Conservation (phyloP, 2,888 invertebrate genomes). For the Corbicula japonica region DNA sequence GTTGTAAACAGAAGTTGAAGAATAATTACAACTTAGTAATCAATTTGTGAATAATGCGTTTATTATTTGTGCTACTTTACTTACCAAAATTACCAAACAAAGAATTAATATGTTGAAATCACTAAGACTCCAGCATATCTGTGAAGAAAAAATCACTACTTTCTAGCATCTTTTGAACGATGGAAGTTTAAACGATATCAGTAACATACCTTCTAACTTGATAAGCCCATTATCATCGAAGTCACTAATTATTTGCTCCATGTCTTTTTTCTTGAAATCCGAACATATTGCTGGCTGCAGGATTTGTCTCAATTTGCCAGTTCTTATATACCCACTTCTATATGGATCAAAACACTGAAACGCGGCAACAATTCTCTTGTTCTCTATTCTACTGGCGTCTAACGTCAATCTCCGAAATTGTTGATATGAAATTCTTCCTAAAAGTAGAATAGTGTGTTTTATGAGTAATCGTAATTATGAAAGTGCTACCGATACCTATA, state of each 20-base stretch:
- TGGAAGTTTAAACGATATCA: too few relatives aligned
- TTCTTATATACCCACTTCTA: conserved; percentile 7
- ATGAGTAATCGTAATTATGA: too few relatives aligned
- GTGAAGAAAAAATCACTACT: too few relatives aligned
- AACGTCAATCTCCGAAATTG: conserved; percentile 15
- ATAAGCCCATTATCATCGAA: conserved; percentile 7
- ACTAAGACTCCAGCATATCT: too few relatives aligned
- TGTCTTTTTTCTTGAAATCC: conserved; percentile 13
- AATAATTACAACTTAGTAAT: too few relatives aligned
- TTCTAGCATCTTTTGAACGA: too few relatives aligned
- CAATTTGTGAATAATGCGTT: too few relatives aligned
- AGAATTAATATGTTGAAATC: too few relatives aligned
- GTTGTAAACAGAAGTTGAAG: too few relatives aligned
- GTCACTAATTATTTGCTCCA: conserved; percentile 10
- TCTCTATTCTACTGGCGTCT: conserved; percentile 7
- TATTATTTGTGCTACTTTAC: too few relatives aligned
- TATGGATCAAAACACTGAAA: conserved; percentile 28
- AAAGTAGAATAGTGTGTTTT: not conserved
- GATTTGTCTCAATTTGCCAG: conserved; percentile 14
- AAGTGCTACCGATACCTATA: too few relatives aligned
- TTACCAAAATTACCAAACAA: too few relatives aligned
- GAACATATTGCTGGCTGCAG: conserved; percentile 8
- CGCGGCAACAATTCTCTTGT: conserved; percentile 16
- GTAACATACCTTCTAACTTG: conserved; percentile 26
- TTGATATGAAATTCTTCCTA: conserved; percentile 8